Evolutionary conservation across 2,113 vertebrate species (phyloP).

Genomic region (Brachypteracias leptosomus): DNA sequence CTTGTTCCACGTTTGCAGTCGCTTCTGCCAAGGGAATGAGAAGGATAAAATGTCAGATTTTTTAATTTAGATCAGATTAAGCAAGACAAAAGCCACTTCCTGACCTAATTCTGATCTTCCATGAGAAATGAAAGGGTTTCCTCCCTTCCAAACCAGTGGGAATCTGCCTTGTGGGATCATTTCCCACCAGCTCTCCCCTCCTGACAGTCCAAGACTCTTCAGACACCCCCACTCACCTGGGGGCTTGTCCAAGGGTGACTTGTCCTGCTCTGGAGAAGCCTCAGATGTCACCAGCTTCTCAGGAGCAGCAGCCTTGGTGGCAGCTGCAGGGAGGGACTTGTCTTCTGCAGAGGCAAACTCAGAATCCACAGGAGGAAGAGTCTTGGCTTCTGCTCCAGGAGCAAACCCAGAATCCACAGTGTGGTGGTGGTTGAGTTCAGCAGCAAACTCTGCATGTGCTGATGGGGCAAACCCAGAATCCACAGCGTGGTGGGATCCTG

Average conservation of each 20-base stretch:
- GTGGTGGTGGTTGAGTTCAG: neutral
- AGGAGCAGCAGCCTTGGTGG: neutral
- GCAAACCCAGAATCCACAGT: neutral
- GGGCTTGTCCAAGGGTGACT: neutral
- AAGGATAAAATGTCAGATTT: neutral
- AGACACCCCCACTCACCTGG: neutral
- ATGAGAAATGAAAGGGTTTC: neutral
- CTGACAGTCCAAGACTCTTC: neutral
- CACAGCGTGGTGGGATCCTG: neutral
- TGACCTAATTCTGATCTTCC: neutral
- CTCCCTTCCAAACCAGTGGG: neutral
- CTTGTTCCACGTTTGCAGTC: neutral
- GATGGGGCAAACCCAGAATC: neutral
- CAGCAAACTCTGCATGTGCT: neutral
- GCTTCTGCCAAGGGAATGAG: neutral
- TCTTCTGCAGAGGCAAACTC: neutral
- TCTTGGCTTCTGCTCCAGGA: neutral
- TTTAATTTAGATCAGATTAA: neutral
- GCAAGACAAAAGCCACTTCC: neutral
- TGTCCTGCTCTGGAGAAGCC: neutral
- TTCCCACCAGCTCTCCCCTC: neutral
- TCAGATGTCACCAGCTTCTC: neutral
- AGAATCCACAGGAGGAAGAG: neutral
- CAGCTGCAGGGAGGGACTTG: neutral
- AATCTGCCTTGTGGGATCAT: neutral